Conservation (phyloP, 2,888 invertebrate species). For the Blastobasis adustella region DNA sequence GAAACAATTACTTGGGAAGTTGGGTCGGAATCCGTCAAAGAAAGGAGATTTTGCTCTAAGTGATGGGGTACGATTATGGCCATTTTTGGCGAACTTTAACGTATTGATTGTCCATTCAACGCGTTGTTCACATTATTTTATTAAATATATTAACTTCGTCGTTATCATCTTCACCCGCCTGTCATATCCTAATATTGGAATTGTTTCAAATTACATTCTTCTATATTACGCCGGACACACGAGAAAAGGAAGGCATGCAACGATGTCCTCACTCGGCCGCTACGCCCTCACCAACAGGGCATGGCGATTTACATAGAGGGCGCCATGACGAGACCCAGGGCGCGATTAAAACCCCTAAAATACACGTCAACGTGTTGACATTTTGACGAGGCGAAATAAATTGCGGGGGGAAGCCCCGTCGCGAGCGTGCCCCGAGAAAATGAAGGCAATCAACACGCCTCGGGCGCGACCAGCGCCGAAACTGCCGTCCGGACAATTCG, state of each 20-base stretch:
- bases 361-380: constrained; percentile 71
- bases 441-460: constrained; percentile 59
- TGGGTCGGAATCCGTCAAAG: constrained; percentile 16
- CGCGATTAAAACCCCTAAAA: constrained; percentile 69
- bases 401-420: constrained; percentile 38
- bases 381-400: constrained; percentile 71
- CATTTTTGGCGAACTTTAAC: too few species aligned
- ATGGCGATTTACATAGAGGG: constrained; percentile 57
- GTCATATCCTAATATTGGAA: too few species aligned
- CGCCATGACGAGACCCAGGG: constrained; percentile 25
- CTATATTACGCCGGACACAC: too few species aligned
- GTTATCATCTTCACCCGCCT: too few species aligned
- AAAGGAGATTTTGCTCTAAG: constrained; percentile 22
- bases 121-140: too few species aligned
- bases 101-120: too few species aligned
- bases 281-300: constrained; percentile 13
- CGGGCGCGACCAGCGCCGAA: too few species aligned
- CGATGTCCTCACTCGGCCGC: background rate
- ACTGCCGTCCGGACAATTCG: constrained; percentile 25
- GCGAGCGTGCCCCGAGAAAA: constrained; percentile 61
- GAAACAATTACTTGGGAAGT: constrained; percentile 51
- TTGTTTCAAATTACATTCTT: too few species aligned
- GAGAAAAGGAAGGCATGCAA: background rate
- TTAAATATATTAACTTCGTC: too few species aligned
- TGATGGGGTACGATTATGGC: too few species aligned